phyloP scores from a whole-genome alignment of 1,140 invertebrate species.

The Tenebrio molitor region DNA sequence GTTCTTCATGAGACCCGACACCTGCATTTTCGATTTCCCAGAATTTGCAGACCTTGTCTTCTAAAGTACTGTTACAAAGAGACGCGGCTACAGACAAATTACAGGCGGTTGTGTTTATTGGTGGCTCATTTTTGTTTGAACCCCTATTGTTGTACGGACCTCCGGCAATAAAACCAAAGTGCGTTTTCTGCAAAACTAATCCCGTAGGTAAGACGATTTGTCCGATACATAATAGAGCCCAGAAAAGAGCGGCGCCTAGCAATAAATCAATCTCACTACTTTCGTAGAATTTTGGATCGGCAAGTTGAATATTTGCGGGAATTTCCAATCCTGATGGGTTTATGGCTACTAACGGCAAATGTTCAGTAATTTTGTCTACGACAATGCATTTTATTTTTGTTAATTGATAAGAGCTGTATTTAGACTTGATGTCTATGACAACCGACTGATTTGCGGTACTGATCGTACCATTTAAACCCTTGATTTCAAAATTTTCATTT shows the following conservation, averaged over 20 bases:
- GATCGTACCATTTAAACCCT: background rate
- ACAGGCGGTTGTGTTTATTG: background rate
- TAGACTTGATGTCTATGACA: constrained; percentile 7
- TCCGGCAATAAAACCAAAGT: constrained; percentile 48
- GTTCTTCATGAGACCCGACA: background rate
- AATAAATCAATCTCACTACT: constrained; percentile 57
- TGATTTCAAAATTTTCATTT: constrained; percentile 3
- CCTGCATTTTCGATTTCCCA: constrained; percentile 23
- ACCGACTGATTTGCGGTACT: background rate
- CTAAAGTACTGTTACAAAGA: constrained; percentile 1
- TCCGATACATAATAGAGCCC: constrained; percentile 53
- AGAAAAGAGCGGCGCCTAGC: constrained; percentile 58
- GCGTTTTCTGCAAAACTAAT: too few species aligned
- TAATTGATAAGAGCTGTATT: background rate
- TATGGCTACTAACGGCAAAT: constrained; percentile 18
- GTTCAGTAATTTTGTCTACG: constrained; percentile 39
- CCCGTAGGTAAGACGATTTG: too few species aligned
- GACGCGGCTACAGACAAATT: background rate
- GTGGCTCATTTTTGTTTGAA: background rate
- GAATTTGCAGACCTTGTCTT: too few species aligned
- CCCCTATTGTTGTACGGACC: background rate
- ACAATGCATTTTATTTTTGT: constrained; percentile 9
- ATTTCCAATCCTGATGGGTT: constrained; percentile 45
- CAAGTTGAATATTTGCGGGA: constrained; percentile 56
- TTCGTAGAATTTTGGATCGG: too few species aligned